phyloP scores from a whole-genome alignment of 2,797 vertebrate species.

The Peromyscus eremicus region DNA sequence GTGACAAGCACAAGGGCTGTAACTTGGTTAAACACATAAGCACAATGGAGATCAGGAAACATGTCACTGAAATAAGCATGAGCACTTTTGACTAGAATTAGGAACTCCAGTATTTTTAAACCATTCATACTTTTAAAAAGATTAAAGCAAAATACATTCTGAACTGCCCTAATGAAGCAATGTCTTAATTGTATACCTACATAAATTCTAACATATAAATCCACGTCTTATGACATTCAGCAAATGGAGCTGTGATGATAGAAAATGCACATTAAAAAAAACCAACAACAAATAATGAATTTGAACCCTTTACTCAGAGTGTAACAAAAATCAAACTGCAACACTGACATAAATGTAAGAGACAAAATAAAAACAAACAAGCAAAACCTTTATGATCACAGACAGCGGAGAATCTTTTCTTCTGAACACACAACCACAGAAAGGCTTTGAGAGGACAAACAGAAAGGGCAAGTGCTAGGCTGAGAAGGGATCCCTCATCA shows the following conservation, averaged over 20 bases:
- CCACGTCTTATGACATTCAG: slow-evolving; percentile 49
- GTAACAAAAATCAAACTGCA: slow-evolving; percentile 15
- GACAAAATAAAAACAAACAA: slow-evolving; percentile 41
- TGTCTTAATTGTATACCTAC: slow-evolving; percentile 17
- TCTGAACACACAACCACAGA: background rate
- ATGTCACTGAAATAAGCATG: slow-evolving; percentile 2
- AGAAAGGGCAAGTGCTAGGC: background rate
- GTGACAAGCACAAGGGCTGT: background rate
- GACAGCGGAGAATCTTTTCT: background rate
- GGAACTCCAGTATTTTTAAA: slow-evolving; percentile 43
- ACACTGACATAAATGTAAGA: background rate
- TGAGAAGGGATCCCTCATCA: background rate
- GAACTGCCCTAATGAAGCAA: slow-evolving; percentile 25
- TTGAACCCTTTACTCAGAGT: background rate
- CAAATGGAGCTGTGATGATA: background rate
- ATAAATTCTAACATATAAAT: background rate
- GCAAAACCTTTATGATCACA: background rate
- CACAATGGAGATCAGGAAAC: background rate
- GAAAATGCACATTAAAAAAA: background rate
- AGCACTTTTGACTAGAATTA: slow-evolving; percentile 10
- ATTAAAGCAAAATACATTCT: background rate
- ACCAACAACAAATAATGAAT: background rate
- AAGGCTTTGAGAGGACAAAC: background rate
- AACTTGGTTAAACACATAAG: background rate
- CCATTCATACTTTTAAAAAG: background rate